Evolutionary conservation across 2,113 vertebrate species (phyloP).

Genomic region (Phylloscopus trochiloides): DNA sequence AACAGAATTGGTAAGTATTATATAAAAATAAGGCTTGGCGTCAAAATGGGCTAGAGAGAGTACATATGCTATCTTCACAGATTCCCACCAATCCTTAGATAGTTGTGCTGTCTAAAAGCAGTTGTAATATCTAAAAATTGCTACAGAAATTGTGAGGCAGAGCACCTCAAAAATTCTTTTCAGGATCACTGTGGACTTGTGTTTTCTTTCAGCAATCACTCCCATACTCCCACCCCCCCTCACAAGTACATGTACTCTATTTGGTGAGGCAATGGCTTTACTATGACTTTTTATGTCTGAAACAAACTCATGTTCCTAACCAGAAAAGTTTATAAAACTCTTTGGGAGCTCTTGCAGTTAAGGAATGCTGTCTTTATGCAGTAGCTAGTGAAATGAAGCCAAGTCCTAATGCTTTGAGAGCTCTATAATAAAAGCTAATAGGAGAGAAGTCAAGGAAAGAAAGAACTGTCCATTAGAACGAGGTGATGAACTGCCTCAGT

Average conservation of each 20-base stretch:
- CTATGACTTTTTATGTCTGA: background rate
- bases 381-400: background rate
- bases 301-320: background rate
- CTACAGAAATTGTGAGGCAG: background rate
- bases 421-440: background rate
- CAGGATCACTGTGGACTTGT: background rate
- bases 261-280: background rate
- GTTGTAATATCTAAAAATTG: background rate
- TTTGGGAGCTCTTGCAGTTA: background rate
- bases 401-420: background rate
- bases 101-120: background rate
- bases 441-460: background rate
- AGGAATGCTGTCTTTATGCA: background rate
- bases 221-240: fast-evolving
- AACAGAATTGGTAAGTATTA: slow-evolving; percentile 87
- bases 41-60: background rate
- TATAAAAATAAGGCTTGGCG: background rate
- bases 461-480: background rate
- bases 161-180: background rate
- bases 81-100: background rate
- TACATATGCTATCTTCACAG: background rate
- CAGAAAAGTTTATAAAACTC: background rate
- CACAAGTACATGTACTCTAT: background rate
- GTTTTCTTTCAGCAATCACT: background rate
- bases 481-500: background rate